Base-by-base conservation (phyloP, 2,888 invertebrate species). In the Lepidocyrtoides sp. region DNA sequence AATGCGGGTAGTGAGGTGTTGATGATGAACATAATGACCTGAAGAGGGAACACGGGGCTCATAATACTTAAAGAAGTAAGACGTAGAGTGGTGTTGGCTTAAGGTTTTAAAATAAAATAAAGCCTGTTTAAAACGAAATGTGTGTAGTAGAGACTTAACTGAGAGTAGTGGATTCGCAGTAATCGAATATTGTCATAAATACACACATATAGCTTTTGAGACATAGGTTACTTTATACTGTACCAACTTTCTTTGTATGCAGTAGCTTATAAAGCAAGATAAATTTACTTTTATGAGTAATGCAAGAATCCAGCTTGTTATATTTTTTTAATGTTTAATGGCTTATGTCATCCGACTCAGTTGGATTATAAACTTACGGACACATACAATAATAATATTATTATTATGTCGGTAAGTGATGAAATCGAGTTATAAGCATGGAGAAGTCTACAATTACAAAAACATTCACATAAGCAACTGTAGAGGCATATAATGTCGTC, bases 1-100 rank as follows among this genome's bases (percentile, higher is more conserved):
- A 36, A 60, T 66, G 69, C 10, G 17, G 23, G 79, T 44, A 32
- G 29, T 57, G 48, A 63, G 54, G 88, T 79, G 88, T 69, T 69
- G 81, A 69, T 88, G 69, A 88, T 54, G 81, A 63, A 41, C 44
- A 79, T 66, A 66, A 66, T 83, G 81, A 81, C 41, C 23, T 54
- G 81, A 51, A n/a, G 36, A 36, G 36, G 7, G 36, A 36, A 36
- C 36, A 7, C 36, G 36, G n/a, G 36, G 36, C 36, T 36, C 36
- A 14, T 44, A 44, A 7, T 72, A 72, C 44, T 69, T 69, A 36
- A 69, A 63, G 69, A 69, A 69, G 69, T 29, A 12, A 26, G 63
- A 32, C 0, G 36, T 69, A 69, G 26, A n/a, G 14, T n/a, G 20
- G 48, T 48, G n/a, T n/a, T n/a, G 29, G 79, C 79, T 79, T 79